phyloP scores from a whole-genome alignment of 1,140 invertebrate species.

The Leguminivora glycinivorella region DNA sequence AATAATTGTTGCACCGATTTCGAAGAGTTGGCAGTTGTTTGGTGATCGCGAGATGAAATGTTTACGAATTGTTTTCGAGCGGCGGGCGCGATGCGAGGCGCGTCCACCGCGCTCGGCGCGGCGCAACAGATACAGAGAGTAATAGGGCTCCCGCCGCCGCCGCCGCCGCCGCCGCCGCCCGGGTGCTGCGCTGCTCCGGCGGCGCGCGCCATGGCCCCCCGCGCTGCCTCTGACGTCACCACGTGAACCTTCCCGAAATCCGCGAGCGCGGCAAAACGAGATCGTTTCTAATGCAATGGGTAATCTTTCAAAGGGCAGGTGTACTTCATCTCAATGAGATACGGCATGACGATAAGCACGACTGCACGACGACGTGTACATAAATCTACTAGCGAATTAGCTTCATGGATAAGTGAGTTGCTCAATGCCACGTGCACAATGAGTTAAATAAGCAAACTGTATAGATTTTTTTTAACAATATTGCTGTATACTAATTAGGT shows the following conservation, averaged over 20 bases:
- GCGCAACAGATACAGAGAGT: slow-evolving; percentile 59
- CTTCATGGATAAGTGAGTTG: background rate
- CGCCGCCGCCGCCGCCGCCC: slow-evolving; percentile 49
- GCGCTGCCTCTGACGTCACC: slow-evolving; percentile 44
- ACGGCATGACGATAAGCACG: background rate
- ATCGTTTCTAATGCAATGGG: slow-evolving; percentile 24
- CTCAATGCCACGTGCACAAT: background rate
- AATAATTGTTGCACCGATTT: slow-evolving; percentile 17
- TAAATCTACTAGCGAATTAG: slow-evolving; percentile 16
- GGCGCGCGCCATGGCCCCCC: slow-evolving; percentile 51
- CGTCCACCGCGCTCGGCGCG: slow-evolving; percentile 62
- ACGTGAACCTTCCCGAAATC: slow-evolving; percentile 58
- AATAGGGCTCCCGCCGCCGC: slow-evolving; percentile 43
- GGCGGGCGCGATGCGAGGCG: slow-evolving; percentile 38
- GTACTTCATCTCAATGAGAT: background rate
- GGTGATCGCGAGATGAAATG: slow-evolving; percentile 24
- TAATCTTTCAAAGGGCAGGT: background rate
- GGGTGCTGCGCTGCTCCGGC: slow-evolving; percentile 44
- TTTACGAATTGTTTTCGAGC: slow-evolving; percentile 44
- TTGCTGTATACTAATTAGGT: background rate
- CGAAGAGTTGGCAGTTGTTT: background rate
- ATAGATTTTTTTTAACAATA: background rate
- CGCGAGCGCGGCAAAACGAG: slow-evolving; percentile 29
- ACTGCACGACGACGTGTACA: background rate
- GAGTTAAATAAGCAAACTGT: background rate